Conservation (phyloP, 2,113 vertebrate genomes). For the Bucco capensis region DNA sequence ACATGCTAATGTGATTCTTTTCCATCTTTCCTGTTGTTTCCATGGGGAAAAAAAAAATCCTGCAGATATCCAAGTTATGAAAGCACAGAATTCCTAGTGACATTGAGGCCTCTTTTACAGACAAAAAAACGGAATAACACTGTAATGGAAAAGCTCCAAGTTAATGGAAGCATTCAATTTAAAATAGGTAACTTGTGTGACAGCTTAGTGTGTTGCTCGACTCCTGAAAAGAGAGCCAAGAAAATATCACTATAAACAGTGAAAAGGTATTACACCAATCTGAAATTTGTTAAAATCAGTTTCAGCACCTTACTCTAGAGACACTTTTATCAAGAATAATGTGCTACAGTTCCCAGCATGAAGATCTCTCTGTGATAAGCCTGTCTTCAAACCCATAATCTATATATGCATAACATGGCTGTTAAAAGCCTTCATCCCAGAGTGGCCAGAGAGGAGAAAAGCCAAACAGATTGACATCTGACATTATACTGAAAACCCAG, state of each 20-base stretch:
- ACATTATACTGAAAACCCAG: neutral
- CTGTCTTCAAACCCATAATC: neutral
- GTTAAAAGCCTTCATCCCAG: neutral
- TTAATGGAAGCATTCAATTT: neutral
- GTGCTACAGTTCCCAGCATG: neutral
- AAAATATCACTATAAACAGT: neutral
- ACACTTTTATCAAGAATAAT: neutral
- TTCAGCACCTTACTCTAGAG: neutral
- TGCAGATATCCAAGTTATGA: neutral
- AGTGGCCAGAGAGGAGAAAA: neutral
- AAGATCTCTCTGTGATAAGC: neutral
- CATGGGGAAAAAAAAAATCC: neutral
- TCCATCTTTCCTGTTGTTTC: neutral
- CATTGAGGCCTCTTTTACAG: neutral
- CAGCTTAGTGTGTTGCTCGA: neutral
- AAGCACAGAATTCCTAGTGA: neutral
- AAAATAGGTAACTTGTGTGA: neutral
- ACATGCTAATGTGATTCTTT: neutral
- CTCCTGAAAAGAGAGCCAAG: neutral
- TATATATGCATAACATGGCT: rapidly evolving
- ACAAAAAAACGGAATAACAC: neutral
- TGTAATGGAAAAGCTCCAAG: neutral
- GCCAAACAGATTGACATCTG: neutral
- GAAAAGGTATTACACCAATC: neutral
- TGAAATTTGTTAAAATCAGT: neutral